Percentiles rank a stretch among this genome's conserved stretches.
These are phyloP conservation scores for Corynorhinus townsendii DNA, from an alignment of 2,113 vertebrate species.

Conservation along the genomic window DNA sequence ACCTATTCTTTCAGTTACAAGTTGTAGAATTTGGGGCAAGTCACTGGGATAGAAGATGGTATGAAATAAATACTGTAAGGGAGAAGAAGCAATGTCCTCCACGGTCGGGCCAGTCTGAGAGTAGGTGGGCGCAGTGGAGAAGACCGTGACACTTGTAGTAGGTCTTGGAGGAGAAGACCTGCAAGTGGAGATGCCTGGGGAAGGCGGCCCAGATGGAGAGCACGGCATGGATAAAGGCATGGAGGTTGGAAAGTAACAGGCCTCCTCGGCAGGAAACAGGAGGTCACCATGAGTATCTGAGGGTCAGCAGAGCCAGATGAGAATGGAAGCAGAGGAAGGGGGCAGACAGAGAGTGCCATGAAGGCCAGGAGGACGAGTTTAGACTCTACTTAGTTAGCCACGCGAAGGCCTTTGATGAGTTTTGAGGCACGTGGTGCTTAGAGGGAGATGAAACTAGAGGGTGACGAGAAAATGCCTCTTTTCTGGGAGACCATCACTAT, in stretches of 20 bases:
- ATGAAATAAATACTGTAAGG: not conserved
- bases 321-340: fast-evolving
- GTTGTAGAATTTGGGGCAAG: not conserved
- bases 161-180: not conserved
- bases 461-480: not conserved
- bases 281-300: fast-evolving
- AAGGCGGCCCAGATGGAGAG: not conserved
- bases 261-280: not conserved
- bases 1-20: not conserved
- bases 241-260: not conserved
- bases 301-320: not conserved
- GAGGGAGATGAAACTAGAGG: not conserved
- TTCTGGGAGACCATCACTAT: not conserved
- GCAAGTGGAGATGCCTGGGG: not conserved
- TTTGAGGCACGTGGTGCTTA: not conserved
- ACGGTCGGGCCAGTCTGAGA: not conserved
- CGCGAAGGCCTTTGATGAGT: not conserved
- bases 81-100: not conserved
- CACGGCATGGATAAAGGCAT: not conserved
- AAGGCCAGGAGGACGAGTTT: not conserved
- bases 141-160: not conserved
- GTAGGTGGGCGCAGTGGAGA: not conserved
- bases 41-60: not conserved
- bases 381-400: not conserved
- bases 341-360: not conserved